Conservation (phyloP, 2,888 invertebrate genomes). For the Campopleginae sp. region DNA sequence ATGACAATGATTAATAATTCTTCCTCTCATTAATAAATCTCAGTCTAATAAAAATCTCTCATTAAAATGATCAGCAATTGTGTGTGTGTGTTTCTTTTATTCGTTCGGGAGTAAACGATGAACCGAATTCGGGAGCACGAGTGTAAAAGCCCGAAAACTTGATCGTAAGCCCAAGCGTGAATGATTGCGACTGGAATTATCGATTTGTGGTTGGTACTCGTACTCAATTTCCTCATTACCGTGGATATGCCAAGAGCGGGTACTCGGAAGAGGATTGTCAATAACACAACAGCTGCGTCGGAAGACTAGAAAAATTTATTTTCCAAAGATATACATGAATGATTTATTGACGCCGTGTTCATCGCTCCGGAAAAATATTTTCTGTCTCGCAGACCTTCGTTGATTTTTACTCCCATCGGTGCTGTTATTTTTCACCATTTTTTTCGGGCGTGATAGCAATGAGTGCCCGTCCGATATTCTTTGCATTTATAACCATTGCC, state of each 20-base stretch:
- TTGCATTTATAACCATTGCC: slow-evolving; percentile 34
- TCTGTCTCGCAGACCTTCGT: neutral
- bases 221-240: slow-evolving; percentile 36
- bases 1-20: too few relatives aligned
- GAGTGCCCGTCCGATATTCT: slow-evolving; percentile 55
- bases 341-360: slow-evolving; percentile 1
- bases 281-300: slow-evolving; percentile 29
- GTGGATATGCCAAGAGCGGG: slow-evolving; percentile 11
- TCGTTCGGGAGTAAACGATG: neutral
- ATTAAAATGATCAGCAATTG: too few relatives aligned
- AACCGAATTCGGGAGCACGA: neutral
- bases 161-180: neutral
- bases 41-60: too few relatives aligned
- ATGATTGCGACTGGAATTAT: slow-evolving; percentile 12
- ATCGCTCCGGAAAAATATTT: neutral
- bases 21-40: too few relatives aligned
- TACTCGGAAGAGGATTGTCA: slow-evolving; percentile 31
- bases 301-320: slow-evolving; percentile 45
- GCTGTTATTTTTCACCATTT: slow-evolving; percentile 62
- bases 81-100: neutral
- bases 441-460: slow-evolving; percentile 53
- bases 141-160: neutral
- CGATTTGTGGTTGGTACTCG: neutral
- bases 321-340: neutral
- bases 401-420: neutral